Conservation (phyloP, 2,113 vertebrate genomes). For the Ptilorrhoa leucosticta region DNA sequence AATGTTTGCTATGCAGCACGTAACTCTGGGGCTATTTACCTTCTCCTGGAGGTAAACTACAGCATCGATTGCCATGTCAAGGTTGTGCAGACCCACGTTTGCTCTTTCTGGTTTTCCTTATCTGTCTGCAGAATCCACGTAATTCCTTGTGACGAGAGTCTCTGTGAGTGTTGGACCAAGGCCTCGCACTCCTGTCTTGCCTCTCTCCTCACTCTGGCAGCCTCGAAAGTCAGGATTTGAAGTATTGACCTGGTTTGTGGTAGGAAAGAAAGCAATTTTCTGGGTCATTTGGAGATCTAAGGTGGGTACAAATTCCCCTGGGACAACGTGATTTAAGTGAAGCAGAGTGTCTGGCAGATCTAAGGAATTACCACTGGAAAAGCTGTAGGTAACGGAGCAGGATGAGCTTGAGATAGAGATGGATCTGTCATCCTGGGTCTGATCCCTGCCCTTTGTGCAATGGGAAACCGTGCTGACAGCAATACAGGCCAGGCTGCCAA, state of each 20-base stretch:
- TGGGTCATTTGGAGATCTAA: neutral
- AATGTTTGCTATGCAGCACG: constrained; percentile 28
- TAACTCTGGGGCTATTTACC: neutral
- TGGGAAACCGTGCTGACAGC: neutral
- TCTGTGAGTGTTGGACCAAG: neutral
- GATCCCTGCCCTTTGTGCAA: neutral
- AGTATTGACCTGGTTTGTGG: neutral
- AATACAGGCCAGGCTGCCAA: neutral
- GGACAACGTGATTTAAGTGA: neutral
- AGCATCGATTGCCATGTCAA: neutral
- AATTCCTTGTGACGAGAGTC: neutral
- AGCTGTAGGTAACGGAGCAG: rapidly evolving
- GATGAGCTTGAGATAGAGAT: neutral
- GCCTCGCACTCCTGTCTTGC: neutral
- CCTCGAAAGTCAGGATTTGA: neutral
- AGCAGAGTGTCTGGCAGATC: neutral
- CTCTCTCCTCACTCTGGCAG: neutral
- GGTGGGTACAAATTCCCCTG: neutral
- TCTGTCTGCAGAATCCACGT: constrained; percentile 9
- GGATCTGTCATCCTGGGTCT: neutral
- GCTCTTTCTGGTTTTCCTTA: constrained; percentile 17
- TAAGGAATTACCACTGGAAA: neutral
- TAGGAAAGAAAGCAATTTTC: neutral
- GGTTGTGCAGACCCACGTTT: neutral
- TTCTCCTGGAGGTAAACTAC: neutral